Percentiles rank a stretch among this genome's conserved stretches.
Conservation (phyloP, 2,113 vertebrate genomes). For the Pteropus alecto region DNA sequence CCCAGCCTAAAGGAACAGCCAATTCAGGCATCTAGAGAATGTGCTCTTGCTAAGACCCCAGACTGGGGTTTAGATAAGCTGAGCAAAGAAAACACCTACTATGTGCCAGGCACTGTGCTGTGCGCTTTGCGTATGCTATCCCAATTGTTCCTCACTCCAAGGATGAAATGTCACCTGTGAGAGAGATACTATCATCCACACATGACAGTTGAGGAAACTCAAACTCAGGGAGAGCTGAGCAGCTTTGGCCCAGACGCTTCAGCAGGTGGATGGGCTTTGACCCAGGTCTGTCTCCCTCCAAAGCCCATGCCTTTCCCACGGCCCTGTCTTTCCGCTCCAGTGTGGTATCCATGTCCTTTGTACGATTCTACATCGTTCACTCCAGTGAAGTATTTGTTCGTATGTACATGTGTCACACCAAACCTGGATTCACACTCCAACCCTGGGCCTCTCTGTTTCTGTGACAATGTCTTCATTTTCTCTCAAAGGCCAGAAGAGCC, state of each 20-base stretch:
- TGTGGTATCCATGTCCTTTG: not conserved
- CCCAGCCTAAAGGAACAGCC: not conserved
- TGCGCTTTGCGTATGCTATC: too few species aligned
- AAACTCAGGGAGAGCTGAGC: not conserved
- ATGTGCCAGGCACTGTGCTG: not conserved
- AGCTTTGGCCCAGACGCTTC: not conserved
- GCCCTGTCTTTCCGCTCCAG: not conserved
- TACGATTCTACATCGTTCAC: not conserved
- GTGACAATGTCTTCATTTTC: slow-evolving; percentile 53
- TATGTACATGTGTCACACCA: not conserved
- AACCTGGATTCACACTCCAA: slow-evolving; percentile 9
- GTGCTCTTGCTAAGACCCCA: not conserved
- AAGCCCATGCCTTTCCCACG: not conserved
- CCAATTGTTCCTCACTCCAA: not conserved
- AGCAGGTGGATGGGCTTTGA: not conserved
- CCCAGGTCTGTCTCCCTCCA: not conserved
- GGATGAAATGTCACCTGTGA: not conserved
- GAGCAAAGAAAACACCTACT: not conserved
- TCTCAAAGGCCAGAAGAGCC: slow-evolving; percentile 14
- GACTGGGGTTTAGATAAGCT: not conserved
- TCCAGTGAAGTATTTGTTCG: not conserved
- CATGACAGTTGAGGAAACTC: not conserved
- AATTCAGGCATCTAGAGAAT: not conserved
- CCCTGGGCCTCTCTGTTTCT: not conserved
- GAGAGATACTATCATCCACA: not conserved